A percentile compares a stretch with the other conserved stretches of the same genome.
These are phyloP conservation scores for Esperia sulphurella DNA, from an alignment of 2,888 invertebrate genomes.

Conservation along the genomic window DNA sequence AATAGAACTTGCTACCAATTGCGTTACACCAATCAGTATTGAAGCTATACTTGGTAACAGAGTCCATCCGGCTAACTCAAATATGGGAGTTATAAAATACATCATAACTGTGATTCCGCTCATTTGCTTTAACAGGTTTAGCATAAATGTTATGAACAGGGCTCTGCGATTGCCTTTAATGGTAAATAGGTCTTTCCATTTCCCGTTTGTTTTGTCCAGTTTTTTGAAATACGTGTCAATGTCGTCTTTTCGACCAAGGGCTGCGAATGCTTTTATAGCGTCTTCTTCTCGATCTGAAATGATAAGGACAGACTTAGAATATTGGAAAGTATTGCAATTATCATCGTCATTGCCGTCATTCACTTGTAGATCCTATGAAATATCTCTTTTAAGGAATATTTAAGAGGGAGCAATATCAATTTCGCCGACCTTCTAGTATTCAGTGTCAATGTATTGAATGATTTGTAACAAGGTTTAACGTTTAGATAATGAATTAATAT, in stretches of 20 bases:
- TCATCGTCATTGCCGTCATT: no score
- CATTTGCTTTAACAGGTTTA: conserved; percentile 35
- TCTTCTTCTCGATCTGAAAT: conserved; percentile 31
- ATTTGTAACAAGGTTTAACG: no score
- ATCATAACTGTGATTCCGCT: conserved; percentile 38
- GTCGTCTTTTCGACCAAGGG: conserved; percentile 40
- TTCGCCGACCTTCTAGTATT: no score
- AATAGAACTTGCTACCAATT: conserved; percentile 31
- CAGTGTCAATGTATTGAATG: no score
- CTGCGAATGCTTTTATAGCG: conserved; percentile 25
- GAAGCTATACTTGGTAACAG: conserved; percentile 38
- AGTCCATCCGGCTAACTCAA: conserved; percentile 36
- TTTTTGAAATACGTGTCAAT: conserved; percentile 26
- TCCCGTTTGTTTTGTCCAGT: conserved; percentile 12
- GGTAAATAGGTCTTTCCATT: conserved; percentile 35
- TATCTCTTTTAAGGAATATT: no score
- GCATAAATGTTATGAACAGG: conserved; percentile 30
- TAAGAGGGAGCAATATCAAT: no score
- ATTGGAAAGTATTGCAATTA: no score
- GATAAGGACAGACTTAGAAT: no score
- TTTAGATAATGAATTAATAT: no score
- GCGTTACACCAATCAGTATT: conserved; percentile 38
- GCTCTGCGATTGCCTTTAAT: conserved; percentile 35
- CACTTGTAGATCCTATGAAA: no score
- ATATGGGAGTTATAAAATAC: conserved; percentile 41